A percentile compares a stretch with the other conserved stretches of the same genome.
Evolutionary conservation across 2,888 invertebrate species (phyloP).

Genomic region (Drosophila pseudotalamancana): DNA sequence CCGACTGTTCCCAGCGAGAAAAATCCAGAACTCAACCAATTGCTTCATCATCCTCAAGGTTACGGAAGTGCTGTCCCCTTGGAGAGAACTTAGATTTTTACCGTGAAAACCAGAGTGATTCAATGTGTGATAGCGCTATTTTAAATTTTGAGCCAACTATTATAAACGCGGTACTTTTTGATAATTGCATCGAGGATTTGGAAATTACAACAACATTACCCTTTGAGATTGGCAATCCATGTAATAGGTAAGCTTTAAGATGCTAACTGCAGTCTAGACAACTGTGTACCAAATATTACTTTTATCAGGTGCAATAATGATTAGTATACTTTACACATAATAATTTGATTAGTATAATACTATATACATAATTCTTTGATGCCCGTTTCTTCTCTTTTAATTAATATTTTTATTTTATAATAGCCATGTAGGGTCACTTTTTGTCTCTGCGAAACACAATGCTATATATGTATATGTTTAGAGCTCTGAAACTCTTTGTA

Average conservation of each 20-base stretch:
- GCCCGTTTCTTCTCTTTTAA: not conserved
- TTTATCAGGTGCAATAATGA: not conserved
- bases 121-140: constrained; percentile 63
- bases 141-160: constrained; percentile 64
- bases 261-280: not conserved
- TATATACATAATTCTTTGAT: too few species aligned
- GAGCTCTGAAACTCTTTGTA: constrained; percentile 33
- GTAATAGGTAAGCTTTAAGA: constrained; percentile 77
- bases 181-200: constrained; percentile 83
- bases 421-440: constrained; percentile 6
- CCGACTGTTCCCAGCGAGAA: constrained; percentile 78
- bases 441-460: not conserved
- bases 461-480: constrained; percentile 25
- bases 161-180: constrained; percentile 81
- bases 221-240: constrained; percentile 82
- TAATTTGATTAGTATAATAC: too few species aligned
- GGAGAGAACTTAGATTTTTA: constrained; percentile 79
- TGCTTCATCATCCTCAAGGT: constrained; percentile 80
- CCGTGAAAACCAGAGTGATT: constrained; percentile 70
- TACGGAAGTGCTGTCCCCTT: constrained; percentile 84
- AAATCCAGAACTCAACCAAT: constrained; percentile 71
- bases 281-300: not conserved
- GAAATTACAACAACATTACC: constrained; percentile 70
- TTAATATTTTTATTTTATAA: not conserved
- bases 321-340: too few species aligned